Percentiles rank a stretch among this genome's conserved stretches.
phyloP scores from a whole-genome alignment of 2,888 invertebrate genomes.

The Heliothis peltigera region DNA sequence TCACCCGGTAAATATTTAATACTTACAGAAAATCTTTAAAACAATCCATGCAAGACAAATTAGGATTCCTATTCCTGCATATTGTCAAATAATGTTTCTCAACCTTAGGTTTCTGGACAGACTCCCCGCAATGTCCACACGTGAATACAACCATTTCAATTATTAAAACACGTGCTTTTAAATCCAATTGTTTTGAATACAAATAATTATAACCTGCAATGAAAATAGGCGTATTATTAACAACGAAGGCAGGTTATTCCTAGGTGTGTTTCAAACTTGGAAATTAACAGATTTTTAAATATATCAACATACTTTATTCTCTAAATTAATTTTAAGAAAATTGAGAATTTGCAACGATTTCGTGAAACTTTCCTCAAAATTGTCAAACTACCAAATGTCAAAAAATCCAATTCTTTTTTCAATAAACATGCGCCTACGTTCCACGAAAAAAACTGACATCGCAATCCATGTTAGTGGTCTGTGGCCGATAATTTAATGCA shows the following conservation, averaged over 20 bases:
- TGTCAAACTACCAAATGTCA: conserved; percentile 54
- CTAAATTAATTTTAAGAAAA: conserved; percentile 15
- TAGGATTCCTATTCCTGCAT: conserved; percentile 92
- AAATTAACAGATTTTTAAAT: background rate
- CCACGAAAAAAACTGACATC: background rate
- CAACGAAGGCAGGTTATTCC: background rate
- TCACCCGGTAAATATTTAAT: conserved; percentile 29
- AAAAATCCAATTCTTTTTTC: conserved; percentile 2
- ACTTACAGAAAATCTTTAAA: conserved; percentile 95
- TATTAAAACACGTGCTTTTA: conserved; percentile 57
- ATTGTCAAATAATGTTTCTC: conserved; percentile 95
- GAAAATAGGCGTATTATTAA: conserved; percentile 33
- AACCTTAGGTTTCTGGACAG: conserved; percentile 97
- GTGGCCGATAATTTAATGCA: background rate
- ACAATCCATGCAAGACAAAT: conserved; percentile 97
- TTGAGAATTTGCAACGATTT: conserved; percentile 47
- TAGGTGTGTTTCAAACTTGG: background rate
- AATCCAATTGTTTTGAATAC: conserved; percentile 61
- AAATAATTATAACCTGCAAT: conserved; percentile 66
- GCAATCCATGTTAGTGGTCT: background rate
- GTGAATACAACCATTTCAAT: conserved; percentile 97
- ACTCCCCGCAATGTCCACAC: conserved; percentile 97
- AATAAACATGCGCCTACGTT: background rate
- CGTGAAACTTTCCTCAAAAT: conserved; percentile 53
- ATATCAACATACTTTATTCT: conserved; percentile 28